Evolutionary conservation across 2,888 invertebrate species (phyloP).

Genomic region (Oxyteleia sp.): DNA sequence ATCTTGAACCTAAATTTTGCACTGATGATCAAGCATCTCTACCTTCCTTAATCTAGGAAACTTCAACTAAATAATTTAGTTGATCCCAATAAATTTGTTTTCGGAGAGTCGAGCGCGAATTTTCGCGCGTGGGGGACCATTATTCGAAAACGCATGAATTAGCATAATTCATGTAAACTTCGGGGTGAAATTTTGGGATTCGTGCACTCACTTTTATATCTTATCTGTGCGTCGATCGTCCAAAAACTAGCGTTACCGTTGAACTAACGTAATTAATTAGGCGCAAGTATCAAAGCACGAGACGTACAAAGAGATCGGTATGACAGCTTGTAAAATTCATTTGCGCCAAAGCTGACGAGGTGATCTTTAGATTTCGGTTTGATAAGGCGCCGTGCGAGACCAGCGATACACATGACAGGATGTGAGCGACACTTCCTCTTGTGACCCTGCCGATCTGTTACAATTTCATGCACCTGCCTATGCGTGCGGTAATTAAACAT

Average conservation of each 20-base stretch:
- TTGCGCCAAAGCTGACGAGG: slow-evolving; percentile 41
- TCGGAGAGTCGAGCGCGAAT: too few species aligned
- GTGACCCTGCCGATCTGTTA: slow-evolving; percentile 80
- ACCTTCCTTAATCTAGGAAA: too few species aligned
- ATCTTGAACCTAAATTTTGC: too few species aligned
- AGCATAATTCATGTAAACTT: neutral
- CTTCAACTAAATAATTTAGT: too few species aligned
- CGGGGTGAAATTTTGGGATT: slow-evolving; percentile 3
- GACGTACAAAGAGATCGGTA: slow-evolving; percentile 39
- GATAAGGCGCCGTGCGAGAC: slow-evolving; percentile 55
- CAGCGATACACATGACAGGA: slow-evolving; percentile 79
- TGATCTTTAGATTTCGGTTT: slow-evolving; percentile 58
- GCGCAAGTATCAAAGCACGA: slow-evolving; percentile 31
- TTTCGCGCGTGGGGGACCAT: neutral
- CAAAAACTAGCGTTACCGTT: slow-evolving; percentile 33
- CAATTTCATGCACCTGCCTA: slow-evolving; percentile 83
- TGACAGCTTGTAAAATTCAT: slow-evolving; percentile 59
- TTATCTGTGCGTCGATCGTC: slow-evolving; percentile 32
- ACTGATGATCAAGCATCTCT: too few species aligned
- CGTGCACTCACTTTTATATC: neutral
- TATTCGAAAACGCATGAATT: neutral
- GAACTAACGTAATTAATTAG: slow-evolving; percentile 54
- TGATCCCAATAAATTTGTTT: too few species aligned
- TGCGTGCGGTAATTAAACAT: slow-evolving; percentile 82
- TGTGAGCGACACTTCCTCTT: slow-evolving; percentile 85